Evolutionary conservation across 2,113 vertebrate species (phyloP).

Genomic region (Reinhardtius hippoglossoides): DNA sequence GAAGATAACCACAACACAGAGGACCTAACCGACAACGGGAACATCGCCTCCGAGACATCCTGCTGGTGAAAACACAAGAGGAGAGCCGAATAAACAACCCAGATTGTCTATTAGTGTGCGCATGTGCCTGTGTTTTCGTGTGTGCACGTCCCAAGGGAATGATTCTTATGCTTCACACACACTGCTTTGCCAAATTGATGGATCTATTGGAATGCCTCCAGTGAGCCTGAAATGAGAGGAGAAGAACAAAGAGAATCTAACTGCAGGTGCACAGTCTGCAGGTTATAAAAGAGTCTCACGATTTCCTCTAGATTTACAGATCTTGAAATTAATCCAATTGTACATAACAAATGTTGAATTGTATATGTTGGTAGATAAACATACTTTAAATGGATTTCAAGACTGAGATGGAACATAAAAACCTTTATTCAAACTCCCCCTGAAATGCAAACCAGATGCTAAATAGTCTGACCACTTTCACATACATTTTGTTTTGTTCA

Average conservation of each 20-base stretch:
- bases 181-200: slow-evolving; percentile 79
- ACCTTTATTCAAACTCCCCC: too few relatives aligned
- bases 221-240: slow-evolving; percentile 67
- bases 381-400: background rate
- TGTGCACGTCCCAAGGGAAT: slow-evolving; percentile 60
- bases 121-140: slow-evolving; percentile 37
- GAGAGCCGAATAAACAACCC: slow-evolving; percentile 60
- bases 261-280: slow-evolving; percentile 52
- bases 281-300: slow-evolving; percentile 33
- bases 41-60: slow-evolving; percentile 46
- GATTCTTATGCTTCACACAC: slow-evolving; percentile 73
- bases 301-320: slow-evolving; percentile 51
- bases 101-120: slow-evolving; percentile 53
- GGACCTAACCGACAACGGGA: slow-evolving; percentile 18
- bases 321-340: slow-evolving; percentile 33
- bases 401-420: too few relatives aligned
- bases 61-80: slow-evolving; percentile 40
- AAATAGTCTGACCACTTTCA: slow-evolving; percentile 12
- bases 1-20: slow-evolving; percentile 23
- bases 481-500: slow-evolving; percentile 37
- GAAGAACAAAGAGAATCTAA: slow-evolving; percentile 59
- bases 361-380: background rate
- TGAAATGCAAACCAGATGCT: slow-evolving; percentile 11
- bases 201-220: slow-evolving; percentile 80
- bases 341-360: slow-evolving; percentile 1